phyloP scores from a whole-genome alignment of 2,113 vertebrate genomes.

The Bucco capensis region DNA sequence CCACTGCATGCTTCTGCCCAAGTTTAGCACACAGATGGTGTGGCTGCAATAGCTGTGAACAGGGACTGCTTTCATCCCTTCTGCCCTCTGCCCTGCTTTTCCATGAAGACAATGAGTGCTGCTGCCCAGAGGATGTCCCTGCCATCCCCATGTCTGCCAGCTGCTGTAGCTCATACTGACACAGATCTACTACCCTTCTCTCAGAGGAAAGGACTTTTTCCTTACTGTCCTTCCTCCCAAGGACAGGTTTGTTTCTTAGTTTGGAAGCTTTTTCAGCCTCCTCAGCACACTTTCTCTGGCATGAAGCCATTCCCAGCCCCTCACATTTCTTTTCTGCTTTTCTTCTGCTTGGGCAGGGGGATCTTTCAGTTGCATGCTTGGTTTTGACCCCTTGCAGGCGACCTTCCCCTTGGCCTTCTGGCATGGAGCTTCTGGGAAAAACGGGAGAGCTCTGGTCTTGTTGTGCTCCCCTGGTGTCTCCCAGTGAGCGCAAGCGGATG shows the following conservation, averaged over 20 bases:
- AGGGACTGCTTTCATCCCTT: constrained; percentile 39
- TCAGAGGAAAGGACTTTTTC: constrained; percentile 45
- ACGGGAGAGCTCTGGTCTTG: constrained; percentile 1
- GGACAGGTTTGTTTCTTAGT: constrained; percentile 33
- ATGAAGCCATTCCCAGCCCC: background rate
- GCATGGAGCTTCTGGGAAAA: background rate
- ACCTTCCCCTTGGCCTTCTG: background rate
- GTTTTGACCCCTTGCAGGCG: background rate
- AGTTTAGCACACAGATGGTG: constrained; percentile 22
- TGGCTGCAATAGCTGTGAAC: constrained; percentile 11
- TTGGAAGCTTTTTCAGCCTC: constrained; percentile 37
- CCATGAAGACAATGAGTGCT: constrained; percentile 43
- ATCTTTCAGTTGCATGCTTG: background rate
- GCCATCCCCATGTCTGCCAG: constrained; percentile 32
- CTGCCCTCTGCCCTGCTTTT: constrained; percentile 51
- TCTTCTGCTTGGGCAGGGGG: constrained; percentile 64
- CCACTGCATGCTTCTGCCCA: constrained; percentile 42
- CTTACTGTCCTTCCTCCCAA: constrained; percentile 37
- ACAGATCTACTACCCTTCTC: constrained; percentile 51
- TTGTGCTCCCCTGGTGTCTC: constrained; percentile 30
- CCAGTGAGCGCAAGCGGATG: constrained; percentile 62
- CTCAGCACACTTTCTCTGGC: constrained; percentile 35
- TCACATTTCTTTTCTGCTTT: constrained; percentile 50
- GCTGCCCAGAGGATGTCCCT: constrained; percentile 50
- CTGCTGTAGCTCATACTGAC: constrained; percentile 34